Base-by-base conservation (phyloP, 2,888 invertebrate species). In the Hypena proboscidalis region DNA sequence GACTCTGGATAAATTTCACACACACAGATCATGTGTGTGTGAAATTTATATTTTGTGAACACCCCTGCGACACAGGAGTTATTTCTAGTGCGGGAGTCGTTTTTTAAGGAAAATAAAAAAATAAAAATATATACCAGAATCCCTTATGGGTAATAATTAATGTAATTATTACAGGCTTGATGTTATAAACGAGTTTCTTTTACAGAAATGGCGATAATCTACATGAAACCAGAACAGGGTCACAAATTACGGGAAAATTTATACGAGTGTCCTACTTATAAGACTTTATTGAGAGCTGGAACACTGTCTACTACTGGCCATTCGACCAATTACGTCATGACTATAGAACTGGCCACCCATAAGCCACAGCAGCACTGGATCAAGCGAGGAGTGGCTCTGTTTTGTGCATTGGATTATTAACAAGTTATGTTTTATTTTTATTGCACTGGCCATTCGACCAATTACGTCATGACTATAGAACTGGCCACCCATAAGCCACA, bases 361-460 rank as follows among this genome's bases (percentile, higher is more conserved):
- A 92, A 92, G 67, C 92, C 93, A 1, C 92, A 92, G 36, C 83
- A 92, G 55, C 95, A 96, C 70, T 96, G 96, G 96, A 93, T 96
- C 62, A 93, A 94, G 73, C 89, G 96, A 6, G 96, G 96, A 14
- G 95, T 95, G 0, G 96, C 96, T 0, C 82, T 95, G 42, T 92
- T 96, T 61, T 95, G 95, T 72, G 96, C 96, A 58, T 85, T 96
- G 20, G 93, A 94, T 53, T 91, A 89, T 31, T 64, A 58, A 14
- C 1, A 6, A 7, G n/a, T n/a, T 7, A 27, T 10, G 3, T 17
- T 17, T 17, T 17, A 17, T 17, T 5, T 17, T n/a, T n/a, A n/a
- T n/a, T n/a, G n/a, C n/a, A 96, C 96, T 0, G 96, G 96, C 0
- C 96, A 96, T 78, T 96, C 96, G 39, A 96, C 96, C 34, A 96